Percentiles rank a stretch among this genome's conserved stretches.
phyloP scores from a whole-genome alignment of 37 sponge, comb jelly and placozoan genomes.

The Hexactinellida sp. region DNA sequence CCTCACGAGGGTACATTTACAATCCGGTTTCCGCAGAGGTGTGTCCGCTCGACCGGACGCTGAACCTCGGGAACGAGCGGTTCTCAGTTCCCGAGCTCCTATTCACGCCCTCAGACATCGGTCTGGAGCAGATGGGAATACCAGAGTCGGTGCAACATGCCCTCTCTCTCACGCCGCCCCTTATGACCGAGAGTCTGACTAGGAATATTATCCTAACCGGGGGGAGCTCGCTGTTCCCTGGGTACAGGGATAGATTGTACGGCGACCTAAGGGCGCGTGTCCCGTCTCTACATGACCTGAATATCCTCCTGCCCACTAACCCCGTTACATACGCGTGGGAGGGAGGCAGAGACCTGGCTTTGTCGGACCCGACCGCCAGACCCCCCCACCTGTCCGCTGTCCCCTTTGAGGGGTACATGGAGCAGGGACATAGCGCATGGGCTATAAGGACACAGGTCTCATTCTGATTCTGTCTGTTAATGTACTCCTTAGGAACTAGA shows the following conservation, averaged over 20 bases:
- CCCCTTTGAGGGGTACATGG: constrained; percentile 52
- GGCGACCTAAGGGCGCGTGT: constrained; percentile 50
- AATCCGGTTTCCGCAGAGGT: constrained; percentile 30
- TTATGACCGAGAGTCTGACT: constrained; percentile 78
- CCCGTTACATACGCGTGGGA: constrained; percentile 59
- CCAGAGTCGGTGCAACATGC: constrained; percentile 70
- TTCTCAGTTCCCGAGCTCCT: constrained; percentile 87
- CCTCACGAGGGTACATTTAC: constrained; percentile 49
- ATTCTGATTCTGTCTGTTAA: not conserved
- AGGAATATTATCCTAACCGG: constrained; percentile 82
- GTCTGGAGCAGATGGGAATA: constrained; percentile 79
- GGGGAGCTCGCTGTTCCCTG: constrained; percentile 62
- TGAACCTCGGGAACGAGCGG: constrained; percentile 61
- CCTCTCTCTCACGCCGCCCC: constrained; percentile 50
- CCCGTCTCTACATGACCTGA: constrained; percentile 42
- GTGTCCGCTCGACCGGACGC: constrained; percentile 16
- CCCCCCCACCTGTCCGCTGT: constrained; percentile 25
- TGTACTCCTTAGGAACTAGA: not conserved
- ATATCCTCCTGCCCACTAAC: constrained; percentile 34
- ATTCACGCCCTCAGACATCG: constrained; percentile 91
- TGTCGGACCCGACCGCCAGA: not conserved
- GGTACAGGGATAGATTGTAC: constrained; percentile 52
- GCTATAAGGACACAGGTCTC: not conserved
- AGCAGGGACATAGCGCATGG: constrained; percentile 55
- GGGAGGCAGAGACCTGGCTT: constrained; percentile 37